phyloP scores from a whole-genome alignment of 2,113 vertebrate species.

The Lagopus leucura region DNA sequence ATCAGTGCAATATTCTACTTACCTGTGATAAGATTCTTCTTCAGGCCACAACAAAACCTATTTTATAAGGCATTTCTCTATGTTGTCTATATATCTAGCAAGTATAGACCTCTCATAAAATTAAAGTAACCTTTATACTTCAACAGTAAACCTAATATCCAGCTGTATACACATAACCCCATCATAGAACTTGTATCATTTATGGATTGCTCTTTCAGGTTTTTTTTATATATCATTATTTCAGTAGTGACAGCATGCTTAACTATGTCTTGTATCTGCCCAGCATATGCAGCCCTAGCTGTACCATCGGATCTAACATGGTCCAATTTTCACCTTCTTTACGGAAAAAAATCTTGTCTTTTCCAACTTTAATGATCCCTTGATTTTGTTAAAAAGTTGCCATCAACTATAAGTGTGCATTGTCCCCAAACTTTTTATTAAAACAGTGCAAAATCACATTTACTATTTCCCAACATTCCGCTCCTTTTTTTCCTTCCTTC shows the following conservation, averaged over 20 bases:
- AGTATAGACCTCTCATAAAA: conserved; percentile 6
- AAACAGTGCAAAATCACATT: background rate
- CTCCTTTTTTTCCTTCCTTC: background rate
- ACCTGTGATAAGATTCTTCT: conserved; percentile 19
- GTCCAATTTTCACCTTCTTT: background rate
- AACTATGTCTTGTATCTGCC: background rate
- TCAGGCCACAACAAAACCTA: background rate
- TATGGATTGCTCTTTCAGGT: background rate
- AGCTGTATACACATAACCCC: background rate
- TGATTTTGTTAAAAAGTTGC: background rate
- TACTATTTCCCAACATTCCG: background rate
- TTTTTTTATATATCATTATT: background rate
- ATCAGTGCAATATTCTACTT: conserved; percentile 27
- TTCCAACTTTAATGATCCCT: too few species aligned
- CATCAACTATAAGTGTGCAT: background rate
- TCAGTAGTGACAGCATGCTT: background rate
- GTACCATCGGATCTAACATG: background rate
- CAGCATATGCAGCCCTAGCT: background rate
- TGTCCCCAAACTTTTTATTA: background rate
- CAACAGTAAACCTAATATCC: background rate
- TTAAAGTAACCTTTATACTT: background rate
- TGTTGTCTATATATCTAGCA: background rate
- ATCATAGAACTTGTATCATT: background rate
- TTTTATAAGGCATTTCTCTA: background rate
- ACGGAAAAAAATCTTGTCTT: background rate